A percentile compares a stretch with the other conserved stretches of the same genome.
Evolutionary conservation across 2,888 invertebrate genomes (phyloP).

Genomic region (Lydus trimaculatus): DNA sequence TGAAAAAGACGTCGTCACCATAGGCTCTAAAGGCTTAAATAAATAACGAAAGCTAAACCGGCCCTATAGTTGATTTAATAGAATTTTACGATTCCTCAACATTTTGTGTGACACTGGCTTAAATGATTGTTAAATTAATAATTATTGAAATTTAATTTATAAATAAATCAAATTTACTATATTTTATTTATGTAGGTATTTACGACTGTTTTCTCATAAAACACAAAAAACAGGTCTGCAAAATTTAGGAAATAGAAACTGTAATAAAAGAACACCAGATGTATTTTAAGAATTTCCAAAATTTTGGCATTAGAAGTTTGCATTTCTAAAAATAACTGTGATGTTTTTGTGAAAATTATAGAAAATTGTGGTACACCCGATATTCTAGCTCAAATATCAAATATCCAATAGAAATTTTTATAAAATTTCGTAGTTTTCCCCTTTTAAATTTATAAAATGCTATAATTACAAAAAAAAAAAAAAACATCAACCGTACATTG

Average conservation of each 20-base stretch:
- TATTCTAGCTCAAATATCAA: background rate
- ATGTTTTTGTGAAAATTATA: background rate
- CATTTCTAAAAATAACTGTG: background rate
- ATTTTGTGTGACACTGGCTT: no score
- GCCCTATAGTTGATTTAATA: no score
- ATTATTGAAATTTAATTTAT: no score
- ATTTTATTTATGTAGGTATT: no score
- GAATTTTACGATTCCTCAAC: no score
- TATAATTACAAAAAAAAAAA: background rate
- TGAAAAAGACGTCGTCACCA: no score
- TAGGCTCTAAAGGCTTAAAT: no score
- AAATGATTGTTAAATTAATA: no score
- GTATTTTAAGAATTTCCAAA: background rate
- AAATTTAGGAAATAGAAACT: background rate
- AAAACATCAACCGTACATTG: background rate
- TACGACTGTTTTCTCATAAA: no score
- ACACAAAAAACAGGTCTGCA: background rate
- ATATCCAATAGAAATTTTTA: background rate
- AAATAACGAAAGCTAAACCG: no score
- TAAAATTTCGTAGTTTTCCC: background rate
- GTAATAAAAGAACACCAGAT: background rate
- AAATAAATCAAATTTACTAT: no score
- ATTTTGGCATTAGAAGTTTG: slow-evolving; percentile 1
- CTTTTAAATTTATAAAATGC: background rate
- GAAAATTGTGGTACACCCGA: background rate